phyloP scores from a whole-genome alignment of 2,888 invertebrate species.

The Sicus ferrugineus region DNA sequence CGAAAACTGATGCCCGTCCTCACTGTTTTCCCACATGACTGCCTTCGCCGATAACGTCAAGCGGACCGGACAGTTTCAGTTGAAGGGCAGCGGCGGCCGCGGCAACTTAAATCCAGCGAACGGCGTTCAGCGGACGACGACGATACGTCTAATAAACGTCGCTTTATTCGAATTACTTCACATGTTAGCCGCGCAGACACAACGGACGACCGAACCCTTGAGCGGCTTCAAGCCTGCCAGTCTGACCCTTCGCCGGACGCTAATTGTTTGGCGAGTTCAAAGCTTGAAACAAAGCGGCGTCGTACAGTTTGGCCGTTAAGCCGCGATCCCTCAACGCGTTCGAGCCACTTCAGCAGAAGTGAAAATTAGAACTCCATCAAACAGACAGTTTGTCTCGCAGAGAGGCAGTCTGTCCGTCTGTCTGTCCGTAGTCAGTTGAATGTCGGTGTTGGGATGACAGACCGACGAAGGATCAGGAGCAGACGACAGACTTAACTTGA shows the following conservation, averaged over 20 bases:
- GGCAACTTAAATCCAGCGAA: not conserved
- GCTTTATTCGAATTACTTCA: constrained; percentile 58
- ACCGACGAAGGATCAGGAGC: constrained; percentile 30
- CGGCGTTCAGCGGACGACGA: constrained; percentile 44
- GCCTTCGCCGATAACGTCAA: constrained; percentile 42
- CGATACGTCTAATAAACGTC: constrained; percentile 59
- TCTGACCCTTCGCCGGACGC: constrained; percentile 33
- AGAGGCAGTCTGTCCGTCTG: no score
- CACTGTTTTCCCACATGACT: constrained; percentile 54
- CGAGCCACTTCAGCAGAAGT: constrained; percentile 46
- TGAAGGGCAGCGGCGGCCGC: constrained; percentile 44
- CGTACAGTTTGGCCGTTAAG: constrained; percentile 4
- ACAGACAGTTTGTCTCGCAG: constrained; percentile 54
- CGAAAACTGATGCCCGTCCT: not conserved
- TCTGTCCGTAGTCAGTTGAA: no score
- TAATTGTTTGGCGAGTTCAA: constrained; percentile 50
- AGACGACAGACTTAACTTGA: not conserved
- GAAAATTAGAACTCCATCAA: constrained; percentile 48
- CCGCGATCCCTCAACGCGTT: constrained; percentile 26
- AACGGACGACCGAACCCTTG: not conserved
- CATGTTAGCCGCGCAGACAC: constrained; percentile 10
- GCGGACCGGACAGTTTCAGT: constrained; percentile 42
- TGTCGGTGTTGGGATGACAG: not conserved
- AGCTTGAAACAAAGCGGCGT: constrained; percentile 17
- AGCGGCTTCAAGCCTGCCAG: not conserved